These are phyloP conservation scores for Macroramphosus scolopax DNA, from an alignment of 2,797 vertebrate species.

Conservation along the genomic window DNA sequence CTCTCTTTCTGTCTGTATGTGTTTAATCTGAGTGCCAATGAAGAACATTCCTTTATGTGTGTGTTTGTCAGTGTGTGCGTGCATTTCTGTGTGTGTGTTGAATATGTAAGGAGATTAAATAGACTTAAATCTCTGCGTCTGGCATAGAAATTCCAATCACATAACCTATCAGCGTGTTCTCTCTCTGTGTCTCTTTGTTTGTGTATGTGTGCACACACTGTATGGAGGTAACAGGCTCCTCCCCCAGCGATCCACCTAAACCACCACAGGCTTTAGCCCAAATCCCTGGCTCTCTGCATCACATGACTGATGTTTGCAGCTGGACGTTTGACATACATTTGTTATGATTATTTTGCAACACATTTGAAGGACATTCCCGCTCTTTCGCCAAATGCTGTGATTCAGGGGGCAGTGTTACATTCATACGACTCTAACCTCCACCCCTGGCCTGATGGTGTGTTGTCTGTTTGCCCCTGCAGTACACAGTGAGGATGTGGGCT, in stretches of 20 bases:
- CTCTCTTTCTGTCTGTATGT: constrained; percentile 53
- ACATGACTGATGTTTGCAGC: constrained; percentile 77
- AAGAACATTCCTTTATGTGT: constrained; percentile 44
- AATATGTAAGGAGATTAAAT: constrained; percentile 97
- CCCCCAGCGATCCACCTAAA: constrained; percentile 66
- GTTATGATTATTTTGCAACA: constrained; percentile 70
- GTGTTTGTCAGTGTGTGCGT: constrained; percentile 19
- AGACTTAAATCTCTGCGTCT: constrained; percentile 93
- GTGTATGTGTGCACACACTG: constrained; percentile 55
- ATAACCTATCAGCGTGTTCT: constrained; percentile 84
- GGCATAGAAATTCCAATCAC: constrained; percentile 93
- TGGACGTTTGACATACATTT: constrained; percentile 77
- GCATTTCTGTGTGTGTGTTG: constrained; percentile 77
- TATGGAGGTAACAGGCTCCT: constrained; percentile 62
- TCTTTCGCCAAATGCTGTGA: constrained; percentile 23
- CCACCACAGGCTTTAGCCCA: constrained; percentile 73
- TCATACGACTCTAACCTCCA: constrained; percentile 16
- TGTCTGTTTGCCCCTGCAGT: constrained; percentile 74
- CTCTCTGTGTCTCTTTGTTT: constrained; percentile 49
- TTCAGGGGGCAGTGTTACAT: no score
- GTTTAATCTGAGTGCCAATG: constrained; percentile 65
- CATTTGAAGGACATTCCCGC: constrained; percentile 61
- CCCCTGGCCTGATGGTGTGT: constrained; percentile 12
- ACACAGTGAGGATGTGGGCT: constrained; percentile 91
- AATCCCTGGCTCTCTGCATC: constrained; percentile 76